Evolutionary conservation across 1,140 invertebrate species (phyloP).

Genomic region (Varroa destructor): DNA sequence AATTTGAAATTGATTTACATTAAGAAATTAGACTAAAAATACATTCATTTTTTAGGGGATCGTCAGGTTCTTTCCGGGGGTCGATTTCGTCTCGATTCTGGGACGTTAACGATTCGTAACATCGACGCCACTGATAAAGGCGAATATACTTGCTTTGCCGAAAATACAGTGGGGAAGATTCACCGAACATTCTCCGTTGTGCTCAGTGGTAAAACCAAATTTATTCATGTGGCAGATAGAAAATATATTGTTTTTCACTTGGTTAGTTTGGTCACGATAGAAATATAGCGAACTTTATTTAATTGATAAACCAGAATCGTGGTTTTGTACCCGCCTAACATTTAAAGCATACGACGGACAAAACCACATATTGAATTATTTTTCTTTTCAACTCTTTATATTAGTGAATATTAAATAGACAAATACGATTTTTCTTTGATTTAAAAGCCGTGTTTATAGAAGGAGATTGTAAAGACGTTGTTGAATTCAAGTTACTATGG

Average conservation of each 20-base stretch:
- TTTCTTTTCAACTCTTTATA: no score
- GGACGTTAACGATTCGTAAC: not conserved
- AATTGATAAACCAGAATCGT: no score
- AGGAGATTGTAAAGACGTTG: no score
- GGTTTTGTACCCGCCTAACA: no score
- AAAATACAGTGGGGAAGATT: not conserved
- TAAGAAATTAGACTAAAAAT: no score
- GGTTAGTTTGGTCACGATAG: not conserved
- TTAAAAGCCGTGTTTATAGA: no score
- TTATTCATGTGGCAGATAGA: not conserved
- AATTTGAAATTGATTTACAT: no score
- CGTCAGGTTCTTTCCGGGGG: not conserved
- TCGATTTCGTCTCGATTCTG: not conserved
- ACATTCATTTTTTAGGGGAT: not conserved
- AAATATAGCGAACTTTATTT: not conserved
- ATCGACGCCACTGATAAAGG: not conserved
- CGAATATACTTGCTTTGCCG: constrained; percentile 8
- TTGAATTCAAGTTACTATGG: not conserved
- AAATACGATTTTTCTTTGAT: no score
- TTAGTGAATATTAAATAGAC: no score
- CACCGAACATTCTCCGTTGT: not conserved
- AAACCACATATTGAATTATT: no score
- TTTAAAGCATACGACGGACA: no score
- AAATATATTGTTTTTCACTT: not conserved
- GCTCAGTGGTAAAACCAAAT: not conserved